Conservation (phyloP, 2,797 vertebrate species). For the Enteromius fasciolatus region DNA sequence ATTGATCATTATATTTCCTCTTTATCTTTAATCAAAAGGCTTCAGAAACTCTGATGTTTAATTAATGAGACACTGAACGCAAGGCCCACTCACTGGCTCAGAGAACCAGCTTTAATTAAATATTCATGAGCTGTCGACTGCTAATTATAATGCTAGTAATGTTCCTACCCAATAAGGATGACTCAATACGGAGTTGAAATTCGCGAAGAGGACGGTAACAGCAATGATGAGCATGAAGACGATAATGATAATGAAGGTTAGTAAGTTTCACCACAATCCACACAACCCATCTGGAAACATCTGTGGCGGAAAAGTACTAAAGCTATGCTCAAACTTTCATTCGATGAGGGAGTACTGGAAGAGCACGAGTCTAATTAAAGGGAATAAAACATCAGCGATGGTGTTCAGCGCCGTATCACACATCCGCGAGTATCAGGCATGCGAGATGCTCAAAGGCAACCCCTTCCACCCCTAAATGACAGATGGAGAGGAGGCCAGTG, state of each 20-base stretch:
- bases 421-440: neutral
- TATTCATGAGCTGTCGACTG: slow-evolving; percentile 74
- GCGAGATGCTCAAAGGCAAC: neutral
- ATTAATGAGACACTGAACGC: slow-evolving; percentile 77
- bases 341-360: slow-evolving; percentile 24
- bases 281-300: slow-evolving; percentile 36
- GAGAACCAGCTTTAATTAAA: slow-evolving; percentile 76
- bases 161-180: slow-evolving; percentile 47
- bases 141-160: slow-evolving; percentile 73
- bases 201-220: slow-evolving; percentile 36
- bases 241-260: slow-evolving; percentile 57
- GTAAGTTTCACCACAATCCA: slow-evolving; percentile 69
- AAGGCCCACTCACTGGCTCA: slow-evolving; percentile 75
- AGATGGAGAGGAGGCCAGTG: slow-evolving; percentile 15
- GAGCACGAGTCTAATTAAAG: slow-evolving; percentile 42
- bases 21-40: slow-evolving; percentile 86
- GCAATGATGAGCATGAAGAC: slow-evolving; percentile 50
- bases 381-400: slow-evolving; percentile 50
- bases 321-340: slow-evolving; percentile 42
- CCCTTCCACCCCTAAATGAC: slow-evolving; percentile 8
- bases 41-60: slow-evolving; percentile 81
- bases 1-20: slow-evolving; percentile 81
- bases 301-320: slow-evolving; percentile 7
- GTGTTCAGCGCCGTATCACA: slow-evolving; percentile 14
- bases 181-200: slow-evolving; percentile 62